These are phyloP conservation scores for Oceanodroma tethys DNA, from an alignment of 2,113 vertebrate species.

Conservation along the genomic window DNA sequence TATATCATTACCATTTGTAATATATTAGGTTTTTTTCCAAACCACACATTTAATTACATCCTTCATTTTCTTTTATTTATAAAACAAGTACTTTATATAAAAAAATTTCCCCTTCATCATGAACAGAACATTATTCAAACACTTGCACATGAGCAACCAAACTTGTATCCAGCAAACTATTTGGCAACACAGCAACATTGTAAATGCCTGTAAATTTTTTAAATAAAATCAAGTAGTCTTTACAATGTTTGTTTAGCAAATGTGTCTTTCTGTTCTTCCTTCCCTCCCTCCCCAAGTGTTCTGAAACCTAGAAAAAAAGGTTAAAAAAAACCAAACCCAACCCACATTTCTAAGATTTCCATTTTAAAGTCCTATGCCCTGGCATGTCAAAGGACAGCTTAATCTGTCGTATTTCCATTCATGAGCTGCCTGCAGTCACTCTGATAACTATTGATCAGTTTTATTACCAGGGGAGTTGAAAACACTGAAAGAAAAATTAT, in stretches of 20 bases:
- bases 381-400: constrained; percentile 1
- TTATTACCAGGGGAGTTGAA: neutral
- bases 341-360: neutral
- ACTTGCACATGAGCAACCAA: constrained; percentile 65
- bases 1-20: constrained; percentile 62
- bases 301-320: constrained; percentile 44
- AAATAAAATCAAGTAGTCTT: constrained; percentile 56
- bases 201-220: constrained; percentile 42
- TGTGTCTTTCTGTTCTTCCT: neutral
- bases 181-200: constrained; percentile 70
- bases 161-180: constrained; percentile 66
- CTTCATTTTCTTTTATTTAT: constrained; percentile 79
- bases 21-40: constrained; percentile 64
- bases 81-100: constrained; percentile 78
- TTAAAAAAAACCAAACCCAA: constrained; percentile 3
- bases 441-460: neutral
- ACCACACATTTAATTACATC: constrained; percentile 72
- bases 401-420: neutral
- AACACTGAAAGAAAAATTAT: neutral
- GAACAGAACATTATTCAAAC: constrained; percentile 70
- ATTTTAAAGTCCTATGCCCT: constrained; percentile 3
- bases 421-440: constrained; percentile 58
- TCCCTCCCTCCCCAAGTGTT: constrained; percentile 29
- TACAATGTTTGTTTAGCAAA: constrained; percentile 52
- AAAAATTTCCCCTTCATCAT: constrained; percentile 74